phyloP scores from a whole-genome alignment of 1,140 invertebrate genomes.

The Pseudachorutes palmiensis region DNA sequence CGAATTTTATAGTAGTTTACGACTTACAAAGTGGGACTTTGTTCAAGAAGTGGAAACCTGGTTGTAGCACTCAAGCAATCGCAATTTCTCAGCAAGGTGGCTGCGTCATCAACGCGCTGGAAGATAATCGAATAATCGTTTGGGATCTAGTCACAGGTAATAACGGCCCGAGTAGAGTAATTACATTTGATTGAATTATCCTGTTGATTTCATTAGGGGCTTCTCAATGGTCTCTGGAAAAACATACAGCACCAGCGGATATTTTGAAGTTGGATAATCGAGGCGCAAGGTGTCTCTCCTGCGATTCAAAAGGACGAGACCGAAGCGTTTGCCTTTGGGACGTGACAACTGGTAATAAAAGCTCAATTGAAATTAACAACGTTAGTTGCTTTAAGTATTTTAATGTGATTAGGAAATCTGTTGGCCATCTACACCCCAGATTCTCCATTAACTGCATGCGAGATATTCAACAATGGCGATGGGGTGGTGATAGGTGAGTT shows the following conservation, averaged over 20 bases:
- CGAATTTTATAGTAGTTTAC: slow-evolving; percentile 83
- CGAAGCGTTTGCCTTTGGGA: slow-evolving; percentile 69
- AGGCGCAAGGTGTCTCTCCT: slow-evolving; percentile 60
- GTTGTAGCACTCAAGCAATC: slow-evolving; percentile 55
- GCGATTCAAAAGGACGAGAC: slow-evolving; percentile 60
- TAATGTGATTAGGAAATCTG: slow-evolving; percentile 52
- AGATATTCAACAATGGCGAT: slow-evolving; percentile 61
- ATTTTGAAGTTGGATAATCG: slow-evolving; percentile 59
- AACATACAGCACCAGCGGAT: slow-evolving; percentile 66
- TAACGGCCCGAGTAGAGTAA: background rate
- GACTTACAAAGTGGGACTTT: slow-evolving; percentile 83
- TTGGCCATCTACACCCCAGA: slow-evolving; percentile 70
- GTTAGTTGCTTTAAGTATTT: slow-evolving; percentile 9
- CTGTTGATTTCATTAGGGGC: slow-evolving; percentile 48
- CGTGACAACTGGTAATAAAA: slow-evolving; percentile 55
- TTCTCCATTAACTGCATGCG: slow-evolving; percentile 62
- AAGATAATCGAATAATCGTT: slow-evolving; percentile 69
- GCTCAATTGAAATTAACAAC: background rate
- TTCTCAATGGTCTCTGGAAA: slow-evolving; percentile 60
- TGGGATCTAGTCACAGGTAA: slow-evolving; percentile 76
- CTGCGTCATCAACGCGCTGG: slow-evolving; percentile 72
- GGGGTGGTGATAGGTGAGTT: slow-evolving; percentile 55
- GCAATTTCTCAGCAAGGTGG: slow-evolving; percentile 69
- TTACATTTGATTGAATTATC: background rate
- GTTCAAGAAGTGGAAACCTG: slow-evolving; percentile 81